Percentiles rank a stretch among this genome's conserved stretches.
Evolutionary conservation across 1,140 invertebrate species (phyloP).

Genomic region (Geopemphigus sp.): DNA sequence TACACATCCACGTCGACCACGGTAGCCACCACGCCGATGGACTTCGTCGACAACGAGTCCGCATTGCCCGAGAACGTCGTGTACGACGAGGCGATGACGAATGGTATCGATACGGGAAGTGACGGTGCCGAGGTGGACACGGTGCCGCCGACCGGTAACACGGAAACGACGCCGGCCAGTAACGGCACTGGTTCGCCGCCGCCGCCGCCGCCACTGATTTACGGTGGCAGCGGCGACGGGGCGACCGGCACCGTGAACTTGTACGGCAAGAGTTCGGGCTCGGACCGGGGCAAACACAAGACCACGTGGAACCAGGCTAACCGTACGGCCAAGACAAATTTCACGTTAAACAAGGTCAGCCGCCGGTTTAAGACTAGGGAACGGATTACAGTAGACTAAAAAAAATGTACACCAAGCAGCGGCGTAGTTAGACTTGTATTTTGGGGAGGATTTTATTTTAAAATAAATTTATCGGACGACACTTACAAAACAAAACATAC

Average conservation of each 20-base stretch:
- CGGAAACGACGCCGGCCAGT: not conserved
- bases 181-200: no score
- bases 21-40: constrained; percentile 32
- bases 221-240: not conserved
- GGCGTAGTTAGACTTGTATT: no score
- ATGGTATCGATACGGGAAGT: not conserved
- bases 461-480: no score
- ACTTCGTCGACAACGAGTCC: constrained; percentile 26
- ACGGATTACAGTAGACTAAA: no score
- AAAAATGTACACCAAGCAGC: no score
- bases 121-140: not conserved
- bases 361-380: no score
- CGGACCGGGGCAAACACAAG: constrained; percentile 12
- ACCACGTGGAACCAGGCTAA: not conserved
- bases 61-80: not conserved
- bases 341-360: constrained; percentile 19
- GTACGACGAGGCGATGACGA: constrained; percentile 16
- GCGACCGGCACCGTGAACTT: not conserved
- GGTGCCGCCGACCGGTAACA: not conserved
- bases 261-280: constrained; percentile 14
- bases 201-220: not conserved
- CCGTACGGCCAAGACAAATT: not conserved
- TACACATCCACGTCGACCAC: constrained; percentile 39
- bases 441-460: no score
- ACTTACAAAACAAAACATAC: no score